A percentile compares a stretch with the other conserved stretches of the same genome.
Evolutionary conservation across 2,113 vertebrate species (phyloP).

Genomic region (Montifringilla adamsi): DNA sequence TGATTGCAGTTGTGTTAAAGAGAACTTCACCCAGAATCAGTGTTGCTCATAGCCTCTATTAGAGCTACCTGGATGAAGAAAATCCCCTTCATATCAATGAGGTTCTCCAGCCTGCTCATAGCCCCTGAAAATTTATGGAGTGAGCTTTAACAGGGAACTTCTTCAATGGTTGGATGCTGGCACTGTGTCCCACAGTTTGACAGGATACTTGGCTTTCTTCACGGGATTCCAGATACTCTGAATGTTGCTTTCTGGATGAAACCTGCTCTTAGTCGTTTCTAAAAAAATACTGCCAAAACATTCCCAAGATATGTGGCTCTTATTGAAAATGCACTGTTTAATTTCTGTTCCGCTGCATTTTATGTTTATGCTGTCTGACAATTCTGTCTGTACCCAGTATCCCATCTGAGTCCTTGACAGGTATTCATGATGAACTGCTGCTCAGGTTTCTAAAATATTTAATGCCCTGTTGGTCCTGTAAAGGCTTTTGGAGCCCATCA

Average conservation of each 20-base stretch:
- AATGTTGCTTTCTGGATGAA: background rate
- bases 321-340: background rate
- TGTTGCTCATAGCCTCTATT: background rate
- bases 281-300: background rate
- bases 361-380: background rate
- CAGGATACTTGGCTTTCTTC: background rate
- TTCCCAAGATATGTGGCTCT: background rate
- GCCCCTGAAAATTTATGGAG: background rate
- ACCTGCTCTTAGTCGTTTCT: background rate
- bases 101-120: background rate
- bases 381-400: background rate
- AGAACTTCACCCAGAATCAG: background rate
- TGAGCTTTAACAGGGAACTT: background rate
- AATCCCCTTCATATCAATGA: background rate
- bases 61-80: background rate
- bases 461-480: background rate
- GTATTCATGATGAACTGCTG: background rate
- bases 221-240: background rate
- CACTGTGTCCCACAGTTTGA: background rate
- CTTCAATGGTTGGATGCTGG: background rate
- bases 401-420: background rate
- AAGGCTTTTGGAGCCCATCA: background rate
- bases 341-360: background rate
- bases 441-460: conserved; percentile 6
- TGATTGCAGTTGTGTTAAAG: background rate